These are phyloP conservation scores for Myotis vivesi DNA, from an alignment of 2,797 vertebrate species.

Conservation along the genomic window DNA sequence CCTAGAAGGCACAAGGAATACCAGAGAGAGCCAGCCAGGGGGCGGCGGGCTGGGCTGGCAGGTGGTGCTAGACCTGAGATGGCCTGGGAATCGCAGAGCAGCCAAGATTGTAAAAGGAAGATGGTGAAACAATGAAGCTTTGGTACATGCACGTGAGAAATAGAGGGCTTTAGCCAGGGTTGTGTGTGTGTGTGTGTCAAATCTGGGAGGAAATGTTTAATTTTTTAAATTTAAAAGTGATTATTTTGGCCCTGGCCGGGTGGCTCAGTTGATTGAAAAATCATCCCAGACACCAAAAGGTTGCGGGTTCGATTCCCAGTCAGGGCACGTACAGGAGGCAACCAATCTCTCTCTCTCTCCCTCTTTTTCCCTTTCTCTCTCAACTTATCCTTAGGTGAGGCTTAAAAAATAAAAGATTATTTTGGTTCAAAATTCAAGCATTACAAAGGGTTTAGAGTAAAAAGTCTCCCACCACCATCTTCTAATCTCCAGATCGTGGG, in stretches of 20 bases:
- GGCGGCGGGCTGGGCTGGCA: rapidly evolving
- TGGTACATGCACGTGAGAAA: neutral
- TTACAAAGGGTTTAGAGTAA: neutral
- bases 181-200: neutral
- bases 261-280: neutral
- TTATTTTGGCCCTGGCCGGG: neutral
- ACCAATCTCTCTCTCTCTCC: neutral
- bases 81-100: neutral
- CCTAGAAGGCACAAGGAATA: neutral
- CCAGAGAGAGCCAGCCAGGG: neutral
- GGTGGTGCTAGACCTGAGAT: neutral
- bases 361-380: neutral
- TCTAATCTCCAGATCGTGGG: neutral
- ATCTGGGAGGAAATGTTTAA: neutral
- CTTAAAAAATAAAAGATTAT: neutral
- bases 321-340: neutral
- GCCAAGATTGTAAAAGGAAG: no score
- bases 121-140: neutral
- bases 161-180: neutral
- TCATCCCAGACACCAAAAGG: neutral
- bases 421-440: slow-evolving; percentile 9
- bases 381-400: neutral
- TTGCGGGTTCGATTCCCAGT: neutral
- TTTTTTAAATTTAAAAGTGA: neutral
- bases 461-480: neutral